Evolutionary conservation across 2,888 invertebrate species (phyloP), one percentile per base, ranked within the genome.

Genomic region (Pinctada fucata): DNA sequence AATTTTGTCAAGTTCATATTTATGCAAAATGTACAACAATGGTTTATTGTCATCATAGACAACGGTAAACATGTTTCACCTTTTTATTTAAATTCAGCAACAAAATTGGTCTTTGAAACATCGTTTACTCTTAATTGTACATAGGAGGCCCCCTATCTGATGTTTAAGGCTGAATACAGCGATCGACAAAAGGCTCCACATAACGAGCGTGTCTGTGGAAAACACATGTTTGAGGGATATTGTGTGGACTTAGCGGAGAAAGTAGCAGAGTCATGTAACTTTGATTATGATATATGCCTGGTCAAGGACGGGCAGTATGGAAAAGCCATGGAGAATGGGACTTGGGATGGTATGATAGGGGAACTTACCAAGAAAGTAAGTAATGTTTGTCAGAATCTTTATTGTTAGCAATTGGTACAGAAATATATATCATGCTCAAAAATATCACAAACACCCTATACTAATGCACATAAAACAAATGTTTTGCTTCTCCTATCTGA

Each of bases 141-240:
- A 64, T 86, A 91, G 92, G 87, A 88, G 49, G 80, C 81, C 51
- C 92, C 92, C 8, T 91, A 91, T 81, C 81, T 91, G 51, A 90
- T 90, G 89, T 80, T 85, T 69, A 87, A 83, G 64, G 80, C 82
- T 50, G 80, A 79, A 49, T 79, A 77, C 51, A 72, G 66, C 31
- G 13, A 76, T 63, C n/a, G 45, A n/a, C 31, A 65, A 45, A 79
- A 80, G 6, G 66, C 48, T 5, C 45, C 45, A 16, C 49, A 50
- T 1, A 47, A 63, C 10, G 74, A 70, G 45, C 64, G 63, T 50
- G 16, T 50, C 49, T 85, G 85, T 76, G 97, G 97, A 3, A 96
- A 97, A 78, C 97, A 97, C 90, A 97, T 97, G 90, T 93, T 92
- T 84, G 91, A 93, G 79, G 93, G 93, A 8, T 94, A 91, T 87